phyloP scores from a whole-genome alignment of 2,113 vertebrate genomes.

The Psophia crepitans region DNA sequence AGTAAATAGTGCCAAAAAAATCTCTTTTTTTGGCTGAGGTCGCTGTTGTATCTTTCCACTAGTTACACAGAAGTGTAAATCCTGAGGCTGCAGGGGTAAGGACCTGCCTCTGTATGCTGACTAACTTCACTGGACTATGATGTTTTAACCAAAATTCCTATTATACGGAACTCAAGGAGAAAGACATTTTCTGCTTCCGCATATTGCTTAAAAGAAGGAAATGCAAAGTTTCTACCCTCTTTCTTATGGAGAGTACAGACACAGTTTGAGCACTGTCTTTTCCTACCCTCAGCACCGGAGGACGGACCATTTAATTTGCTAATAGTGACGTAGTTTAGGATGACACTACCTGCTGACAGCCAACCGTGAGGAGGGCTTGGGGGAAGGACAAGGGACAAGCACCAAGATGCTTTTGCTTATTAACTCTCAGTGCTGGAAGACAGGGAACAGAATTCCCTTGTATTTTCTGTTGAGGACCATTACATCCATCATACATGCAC shows the following conservation, averaged over 20 bases:
- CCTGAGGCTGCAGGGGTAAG: neutral
- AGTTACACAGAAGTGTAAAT: neutral
- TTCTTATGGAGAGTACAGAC: neutral
- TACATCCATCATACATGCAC: neutral
- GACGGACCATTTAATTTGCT: neutral
- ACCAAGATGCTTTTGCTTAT: neutral
- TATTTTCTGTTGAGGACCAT: fast-evolving
- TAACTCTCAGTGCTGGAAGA: neutral
- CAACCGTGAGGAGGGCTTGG: fast-evolving
- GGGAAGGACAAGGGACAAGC: neutral
- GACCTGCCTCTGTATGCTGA: neutral
- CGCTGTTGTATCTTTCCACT: neutral
- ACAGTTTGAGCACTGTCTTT: neutral
- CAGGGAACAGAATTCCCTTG: neutral
- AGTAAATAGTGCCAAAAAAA: neutral
- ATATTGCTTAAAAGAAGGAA: neutral
- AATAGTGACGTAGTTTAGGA: neutral
- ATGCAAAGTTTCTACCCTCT: neutral
- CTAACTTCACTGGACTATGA: neutral
- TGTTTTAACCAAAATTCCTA: neutral
- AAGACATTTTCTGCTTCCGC: neutral
- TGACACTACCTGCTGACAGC: neutral
- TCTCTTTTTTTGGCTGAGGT: neutral
- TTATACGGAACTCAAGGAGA: neutral
- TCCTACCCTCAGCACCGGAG: neutral